Base-by-base conservation (phyloP, 2,113 vertebrate species). In the Ardeotis arabs region DNA sequence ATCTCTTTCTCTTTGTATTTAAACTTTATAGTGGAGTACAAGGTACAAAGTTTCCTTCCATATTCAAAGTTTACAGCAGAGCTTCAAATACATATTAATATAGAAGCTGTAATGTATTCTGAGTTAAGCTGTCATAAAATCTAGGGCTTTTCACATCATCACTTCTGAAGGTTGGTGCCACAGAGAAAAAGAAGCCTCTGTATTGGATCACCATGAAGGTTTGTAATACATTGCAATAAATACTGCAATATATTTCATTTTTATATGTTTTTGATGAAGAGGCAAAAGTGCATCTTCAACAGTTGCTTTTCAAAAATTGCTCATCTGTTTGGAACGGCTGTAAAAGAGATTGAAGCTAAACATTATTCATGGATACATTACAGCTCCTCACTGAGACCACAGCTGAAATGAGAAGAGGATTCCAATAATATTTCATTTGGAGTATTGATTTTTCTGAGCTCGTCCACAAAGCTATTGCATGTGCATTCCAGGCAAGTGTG, bases 181-280 rank as follows among this genome's bases (percentile, higher is more conserved):
- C 72, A 91, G 85, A 97, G 94, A 94, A 96, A 50, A 96, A 97
- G 96, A 69, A 84, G 82, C 94, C 89, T 97, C 96, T 98, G 93
- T 92, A 94, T 35, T 90, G 90, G 96, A 92, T 98, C 96, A 68
- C 88, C 76, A 56, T 41, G 91, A 95, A 91, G 23, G 24, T 97
- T 96, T 97, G 95, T 96, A 97, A 97, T 95, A 97, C 90, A 64
- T n/a, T 85, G 96, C 92, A 96, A 97, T 98, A 98, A 98, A 97
- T 98, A 97, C 89, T 95, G 91, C 91, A 94, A 82, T 96, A 74
- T 98, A 98, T 98, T 97, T 98, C 97, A 97, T 96, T 97, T 98
- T 98, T 98, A 98, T 97, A 96, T 0, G 67, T 96, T 97, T 98
- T 94, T 98, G 97, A 98, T 98, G 97, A 98, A 98, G 97, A 98